These are phyloP conservation scores for Cepaea hortensis DNA, from an alignment of 2,888 invertebrate species.

Conservation along the genomic window DNA sequence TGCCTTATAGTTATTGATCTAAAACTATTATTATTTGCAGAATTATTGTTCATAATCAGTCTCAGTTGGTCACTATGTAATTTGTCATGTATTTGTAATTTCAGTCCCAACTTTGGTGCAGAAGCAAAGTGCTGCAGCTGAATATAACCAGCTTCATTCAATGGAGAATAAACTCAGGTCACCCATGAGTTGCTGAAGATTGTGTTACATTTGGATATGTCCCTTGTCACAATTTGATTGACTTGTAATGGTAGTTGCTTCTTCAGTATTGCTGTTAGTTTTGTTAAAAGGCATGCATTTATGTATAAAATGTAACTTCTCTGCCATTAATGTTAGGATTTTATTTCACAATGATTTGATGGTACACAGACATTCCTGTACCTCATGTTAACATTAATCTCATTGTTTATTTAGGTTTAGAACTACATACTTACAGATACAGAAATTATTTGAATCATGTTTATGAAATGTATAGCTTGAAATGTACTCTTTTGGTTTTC, in stretches of 20 bases:
- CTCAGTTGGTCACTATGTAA: no score
- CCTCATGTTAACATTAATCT: no score
- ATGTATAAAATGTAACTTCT: no score
- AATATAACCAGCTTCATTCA: conserved; percentile 43
- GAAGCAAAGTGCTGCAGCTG: conserved; percentile 50
- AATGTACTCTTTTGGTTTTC: no score
- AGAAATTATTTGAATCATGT: no score
- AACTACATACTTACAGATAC: no score
- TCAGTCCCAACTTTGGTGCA: conserved; percentile 53
- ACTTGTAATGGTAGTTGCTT: neutral
- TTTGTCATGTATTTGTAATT: neutral
- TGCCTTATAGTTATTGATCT: neutral
- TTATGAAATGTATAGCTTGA: no score
- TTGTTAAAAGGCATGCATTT: neutral
- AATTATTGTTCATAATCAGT: no score
- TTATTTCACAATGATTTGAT: no score
- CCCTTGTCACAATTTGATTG: neutral
- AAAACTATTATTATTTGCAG: neutral
- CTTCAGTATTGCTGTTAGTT: neutral
- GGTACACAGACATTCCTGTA: no score
- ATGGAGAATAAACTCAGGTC: conserved; percentile 35
- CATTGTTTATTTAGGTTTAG: no score
- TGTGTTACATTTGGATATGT: neutral
- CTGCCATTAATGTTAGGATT: no score
- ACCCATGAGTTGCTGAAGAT: conserved; percentile 26